phyloP scores from a whole-genome alignment of 2,113 vertebrate species.

The Rostratula benghalensis region DNA sequence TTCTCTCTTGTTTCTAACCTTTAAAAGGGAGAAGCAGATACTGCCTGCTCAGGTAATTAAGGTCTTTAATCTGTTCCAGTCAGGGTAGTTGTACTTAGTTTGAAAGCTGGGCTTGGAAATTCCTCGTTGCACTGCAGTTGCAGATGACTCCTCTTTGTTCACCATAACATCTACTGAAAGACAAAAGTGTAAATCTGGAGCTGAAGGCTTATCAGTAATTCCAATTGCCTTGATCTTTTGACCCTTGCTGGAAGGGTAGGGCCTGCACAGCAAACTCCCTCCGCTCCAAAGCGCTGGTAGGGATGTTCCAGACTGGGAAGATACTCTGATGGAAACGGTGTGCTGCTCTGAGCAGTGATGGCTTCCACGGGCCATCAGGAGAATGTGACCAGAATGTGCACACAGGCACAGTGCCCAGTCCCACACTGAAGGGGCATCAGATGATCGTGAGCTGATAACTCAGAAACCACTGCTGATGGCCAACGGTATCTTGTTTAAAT shows the following conservation, averaged over 20 bases:
- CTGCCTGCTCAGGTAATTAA: neutral
- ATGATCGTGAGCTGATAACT: neutral
- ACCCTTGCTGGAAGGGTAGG: too few relatives aligned
- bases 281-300: neutral
- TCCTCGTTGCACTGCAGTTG: neutral
- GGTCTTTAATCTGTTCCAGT: neutral
- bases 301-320: neutral
- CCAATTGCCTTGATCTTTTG: neutral
- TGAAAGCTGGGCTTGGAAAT: neutral
- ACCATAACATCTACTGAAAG: neutral
- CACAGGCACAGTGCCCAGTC: neutral
- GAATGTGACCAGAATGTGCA: neutral
- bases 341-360: neutral
- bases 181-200: neutral
- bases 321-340: neutral
- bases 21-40: neutral
- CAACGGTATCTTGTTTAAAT: neutral
- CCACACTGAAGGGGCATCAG: neutral
- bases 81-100: neutral
- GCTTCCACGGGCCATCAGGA: neutral
- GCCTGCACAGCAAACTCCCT: rapidly evolving
- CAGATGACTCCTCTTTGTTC: neutral
- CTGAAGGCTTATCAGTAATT: neutral
- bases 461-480: neutral
- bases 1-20: neutral